Evolutionary conservation across 1,140 invertebrate species (phyloP).

Genomic region (Papilio polytes): DNA sequence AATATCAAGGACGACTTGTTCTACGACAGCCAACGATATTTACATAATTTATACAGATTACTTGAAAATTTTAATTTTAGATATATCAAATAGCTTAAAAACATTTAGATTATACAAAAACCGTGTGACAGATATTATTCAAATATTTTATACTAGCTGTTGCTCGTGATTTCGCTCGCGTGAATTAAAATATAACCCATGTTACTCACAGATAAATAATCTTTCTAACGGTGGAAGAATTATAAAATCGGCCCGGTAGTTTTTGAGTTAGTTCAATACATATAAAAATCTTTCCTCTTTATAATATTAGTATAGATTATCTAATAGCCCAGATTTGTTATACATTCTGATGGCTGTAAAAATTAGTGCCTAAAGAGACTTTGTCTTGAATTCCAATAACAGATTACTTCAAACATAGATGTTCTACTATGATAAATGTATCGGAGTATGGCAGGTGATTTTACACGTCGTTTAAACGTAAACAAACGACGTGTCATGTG

Average conservation of each 20-base stretch:
- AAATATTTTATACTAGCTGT: not conserved
- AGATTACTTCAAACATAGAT: not conserved
- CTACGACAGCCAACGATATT: not conserved
- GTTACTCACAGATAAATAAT: too few relatives aligned
- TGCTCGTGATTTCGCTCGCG: too few relatives aligned
- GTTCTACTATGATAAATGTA: not conserved
- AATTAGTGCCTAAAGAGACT: not conserved
- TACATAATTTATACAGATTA: constrained; percentile 20
- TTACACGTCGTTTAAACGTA: not conserved
- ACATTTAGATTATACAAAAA: not conserved
- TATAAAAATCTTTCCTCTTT: too few relatives aligned
- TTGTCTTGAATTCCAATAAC: not conserved
- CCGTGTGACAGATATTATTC: not conserved
- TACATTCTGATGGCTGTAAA: not conserved
- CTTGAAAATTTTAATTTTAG: not conserved
- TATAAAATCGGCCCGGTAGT: too few relatives aligned
- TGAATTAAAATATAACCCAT: too few relatives aligned
- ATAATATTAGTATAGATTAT: not conserved
- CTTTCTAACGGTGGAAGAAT: too few relatives aligned
- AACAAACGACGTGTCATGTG: constrained; percentile 5
- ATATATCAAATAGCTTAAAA: not conserved
- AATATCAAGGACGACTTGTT: constrained; percentile 23
- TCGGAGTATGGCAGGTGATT: constrained; percentile 4
- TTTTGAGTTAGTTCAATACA: too few relatives aligned
- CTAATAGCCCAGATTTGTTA: not conserved